These are phyloP conservation scores for Erebia epiphron DNA, from an alignment of 2,888 invertebrate genomes.

Conservation along the genomic window DNA sequence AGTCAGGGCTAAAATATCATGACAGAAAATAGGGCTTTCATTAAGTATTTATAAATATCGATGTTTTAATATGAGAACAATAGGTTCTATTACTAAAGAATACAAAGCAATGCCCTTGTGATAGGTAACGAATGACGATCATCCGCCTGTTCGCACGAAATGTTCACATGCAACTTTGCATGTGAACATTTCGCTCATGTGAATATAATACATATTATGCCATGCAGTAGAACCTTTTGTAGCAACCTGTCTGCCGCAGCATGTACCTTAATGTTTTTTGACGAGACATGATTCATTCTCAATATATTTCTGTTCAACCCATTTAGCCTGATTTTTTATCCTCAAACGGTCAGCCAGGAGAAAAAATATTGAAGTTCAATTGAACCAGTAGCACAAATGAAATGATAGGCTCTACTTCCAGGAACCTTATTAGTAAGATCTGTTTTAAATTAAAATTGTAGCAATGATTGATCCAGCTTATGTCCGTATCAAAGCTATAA, in stretches of 20 bases:
- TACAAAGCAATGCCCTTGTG: conserved; percentile 59
- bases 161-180: conserved; percentile 4
- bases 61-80: not conserved
- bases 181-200: not conserved
- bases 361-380: no score
- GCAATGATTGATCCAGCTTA: no score
- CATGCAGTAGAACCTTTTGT: not conserved
- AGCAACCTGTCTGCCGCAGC: not conserved
- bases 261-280: not conserved
- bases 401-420: no score
- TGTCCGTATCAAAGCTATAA: no score
- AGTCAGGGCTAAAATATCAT: not conserved
- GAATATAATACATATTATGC: not conserved
- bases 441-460: no score
- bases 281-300: no score
- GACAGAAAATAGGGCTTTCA: not conserved
- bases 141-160: conserved; percentile 18
- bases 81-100: not conserved
- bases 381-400: no score
- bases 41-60: not conserved
- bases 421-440: no score
- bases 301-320: no score
- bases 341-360: no score
- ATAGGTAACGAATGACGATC: conserved; percentile 31
- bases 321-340: no score